Evolutionary conservation across 2,888 invertebrate species (phyloP).

Genomic region (Diploptera punctata): DNA sequence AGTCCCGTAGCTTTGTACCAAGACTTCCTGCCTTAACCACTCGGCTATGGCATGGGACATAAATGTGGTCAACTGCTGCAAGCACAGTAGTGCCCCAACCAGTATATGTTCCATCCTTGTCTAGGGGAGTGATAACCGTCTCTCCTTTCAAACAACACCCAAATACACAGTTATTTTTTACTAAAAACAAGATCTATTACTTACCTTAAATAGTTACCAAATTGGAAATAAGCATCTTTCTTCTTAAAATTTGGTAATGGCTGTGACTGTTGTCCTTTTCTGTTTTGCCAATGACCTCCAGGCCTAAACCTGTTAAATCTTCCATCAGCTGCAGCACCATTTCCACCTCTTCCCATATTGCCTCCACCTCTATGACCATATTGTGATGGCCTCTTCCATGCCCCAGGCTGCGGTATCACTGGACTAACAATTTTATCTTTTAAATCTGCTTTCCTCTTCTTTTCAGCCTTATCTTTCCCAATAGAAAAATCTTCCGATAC

Average conservation of each 20-base stretch:
- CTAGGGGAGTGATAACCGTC: too few relatives aligned
- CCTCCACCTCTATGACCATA: constrained; percentile 36
- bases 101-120: too few relatives aligned
- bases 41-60: too few relatives aligned
- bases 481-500: background rate
- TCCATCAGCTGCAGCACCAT: constrained; percentile 51
- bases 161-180: constrained; percentile 32
- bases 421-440: constrained; percentile 93
- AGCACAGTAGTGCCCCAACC: too few relatives aligned
- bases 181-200: constrained; percentile 22
- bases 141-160: too few relatives aligned
- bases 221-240: constrained; percentile 83
- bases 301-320: constrained; percentile 46
- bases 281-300: constrained; percentile 40
- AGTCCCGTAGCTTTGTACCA: too few relatives aligned
- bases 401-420: constrained; percentile 88
- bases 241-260: constrained; percentile 71
- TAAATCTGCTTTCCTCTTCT: constrained; percentile 59
- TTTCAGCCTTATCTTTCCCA: constrained; percentile 26
- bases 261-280: constrained; percentile 22
- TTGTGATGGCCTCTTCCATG: constrained; percentile 66
- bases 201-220: constrained; percentile 93
- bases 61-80: too few relatives aligned
- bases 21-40: too few relatives aligned
- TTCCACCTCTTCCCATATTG: constrained; percentile 36